Conservation (phyloP, 2,113 vertebrate species). For the Centropristis striata region DNA sequence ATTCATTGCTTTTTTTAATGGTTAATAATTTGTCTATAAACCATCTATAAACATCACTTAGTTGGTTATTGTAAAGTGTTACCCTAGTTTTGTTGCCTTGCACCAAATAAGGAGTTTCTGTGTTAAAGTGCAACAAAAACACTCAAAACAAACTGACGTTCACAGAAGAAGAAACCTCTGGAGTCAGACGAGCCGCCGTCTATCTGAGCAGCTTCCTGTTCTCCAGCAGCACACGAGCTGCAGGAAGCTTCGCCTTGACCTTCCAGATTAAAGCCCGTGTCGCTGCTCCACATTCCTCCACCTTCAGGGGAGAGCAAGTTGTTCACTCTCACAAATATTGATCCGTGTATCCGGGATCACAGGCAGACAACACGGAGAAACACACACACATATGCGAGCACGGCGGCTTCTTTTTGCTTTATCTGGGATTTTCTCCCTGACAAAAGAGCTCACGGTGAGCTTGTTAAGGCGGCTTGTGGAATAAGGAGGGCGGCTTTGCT, state of each 20-base stretch:
- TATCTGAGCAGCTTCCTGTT: conserved; percentile 40
- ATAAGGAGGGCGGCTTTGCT: conserved; percentile 49
- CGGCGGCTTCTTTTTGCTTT: conserved; percentile 30
- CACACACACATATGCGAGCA: conserved; percentile 14
- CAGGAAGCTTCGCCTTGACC: conserved; percentile 26
- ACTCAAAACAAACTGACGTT: not conserved
- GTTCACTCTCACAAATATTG: conserved; percentile 59
- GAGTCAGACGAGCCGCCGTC: not conserved
- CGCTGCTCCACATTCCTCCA: not conserved
- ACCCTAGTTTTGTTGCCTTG: too few relatives aligned
- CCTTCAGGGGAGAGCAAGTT: conserved; percentile 31
- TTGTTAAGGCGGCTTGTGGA: conserved; percentile 60
- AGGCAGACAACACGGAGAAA: conserved; percentile 21
- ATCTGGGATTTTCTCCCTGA: conserved; percentile 61
- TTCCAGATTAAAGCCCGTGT: conserved; percentile 33
- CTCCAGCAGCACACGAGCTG: not conserved
- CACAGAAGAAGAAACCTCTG: not conserved
- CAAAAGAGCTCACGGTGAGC: conserved; percentile 60
- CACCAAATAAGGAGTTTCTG: too few relatives aligned
- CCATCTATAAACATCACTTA: too few relatives aligned
- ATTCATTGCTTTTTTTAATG: too few relatives aligned
- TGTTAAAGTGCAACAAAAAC: too few relatives aligned
- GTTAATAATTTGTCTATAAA: too few relatives aligned
- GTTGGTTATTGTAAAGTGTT: too few relatives aligned
- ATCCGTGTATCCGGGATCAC: conserved; percentile 44